Base-by-base conservation (phyloP, 2,113 vertebrate genomes). In the Prochilodus magdalenae region DNA sequence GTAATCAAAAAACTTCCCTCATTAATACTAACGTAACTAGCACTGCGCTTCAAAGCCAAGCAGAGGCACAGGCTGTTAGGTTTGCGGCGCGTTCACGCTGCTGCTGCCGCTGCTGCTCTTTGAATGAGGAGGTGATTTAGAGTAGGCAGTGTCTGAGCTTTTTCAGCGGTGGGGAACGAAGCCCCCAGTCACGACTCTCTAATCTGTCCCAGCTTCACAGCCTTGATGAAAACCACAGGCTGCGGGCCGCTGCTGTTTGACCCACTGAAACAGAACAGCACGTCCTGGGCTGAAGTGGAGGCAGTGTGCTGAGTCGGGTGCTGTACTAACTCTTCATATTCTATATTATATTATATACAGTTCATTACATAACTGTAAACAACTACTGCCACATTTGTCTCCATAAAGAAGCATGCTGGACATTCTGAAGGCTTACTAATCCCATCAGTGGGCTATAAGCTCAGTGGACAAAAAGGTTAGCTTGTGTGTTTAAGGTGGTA, bases 141-240 rank as follows among this genome's bases (percentile, higher is more conserved):
- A 16, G 49, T 51, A 4, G 49, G 53, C 53, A 20, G 18, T 1
- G 53, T 55, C 20, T 5, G 82, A 67, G 69, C 67, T 73, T 78
- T 71, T 83, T 59, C 22, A 40, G 29, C 36, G 69, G 72, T 73
- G 30, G 47, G 59, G 81, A 83, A 78, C 40, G 69, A 8, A 14
- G n/a, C 44, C 44, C 18, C 33, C 73, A 77, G 74, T 55, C 74
- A 55, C 53, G 57, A 36, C 59, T 77, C 74, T 40, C 66, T 83
- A 73, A 78, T 75, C 53, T 26, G 55, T 53, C 53, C 80, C 55
- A 73, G 75, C 75, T 73, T 66, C 59, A 65, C 69, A 53, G 59
- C 29, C 59, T 18, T 63, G 60, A 83, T 83, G 69, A 78, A 66
- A 73, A 73, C 8, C 82, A 14, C 87, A 78, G 67, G 74, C 53